Percentiles rank a stretch among this genome's conserved stretches.
Conservation (phyloP, 2,113 vertebrate species). For the Panthera tigris region DNA sequence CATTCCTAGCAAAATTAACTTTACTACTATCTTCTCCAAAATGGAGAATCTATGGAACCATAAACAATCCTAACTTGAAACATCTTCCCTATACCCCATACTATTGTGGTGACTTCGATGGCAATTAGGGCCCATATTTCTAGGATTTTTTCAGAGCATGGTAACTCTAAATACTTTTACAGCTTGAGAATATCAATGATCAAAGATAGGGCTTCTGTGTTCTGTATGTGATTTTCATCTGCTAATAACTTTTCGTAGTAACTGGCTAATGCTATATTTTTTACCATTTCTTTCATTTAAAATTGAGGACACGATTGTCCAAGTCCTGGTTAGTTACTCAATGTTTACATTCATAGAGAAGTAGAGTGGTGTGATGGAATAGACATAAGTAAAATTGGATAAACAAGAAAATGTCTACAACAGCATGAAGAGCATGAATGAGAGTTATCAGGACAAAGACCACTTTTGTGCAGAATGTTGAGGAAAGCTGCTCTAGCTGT, state of each 20-base stretch:
- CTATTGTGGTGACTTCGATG: not conserved
- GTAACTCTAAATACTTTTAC: not conserved
- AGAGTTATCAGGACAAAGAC: not conserved
- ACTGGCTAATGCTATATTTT: not conserved
- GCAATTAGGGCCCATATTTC: not conserved
- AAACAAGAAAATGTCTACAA: not conserved
- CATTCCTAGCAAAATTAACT: not conserved
- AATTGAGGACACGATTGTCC: not conserved
- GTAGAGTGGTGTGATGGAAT: not conserved
- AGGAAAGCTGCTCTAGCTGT: accelerated
- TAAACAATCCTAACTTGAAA: not conserved
- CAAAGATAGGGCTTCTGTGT: not conserved
- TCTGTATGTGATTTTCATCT: not conserved
- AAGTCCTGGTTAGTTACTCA: not conserved
- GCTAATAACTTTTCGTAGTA: not conserved
- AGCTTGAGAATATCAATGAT: not conserved
- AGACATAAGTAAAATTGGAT: not conserved
- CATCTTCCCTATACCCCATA: not conserved
- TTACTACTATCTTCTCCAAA: not conserved
- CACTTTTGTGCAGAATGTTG: not conserved
- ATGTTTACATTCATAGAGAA: not conserved
- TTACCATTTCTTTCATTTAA: not conserved
- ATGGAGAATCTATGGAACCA: not conserved
- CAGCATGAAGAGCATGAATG: not conserved
- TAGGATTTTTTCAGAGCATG: not conserved